Conservation (phyloP, 2,113 vertebrate genomes). For the Edolisoma coerulescens region DNA sequence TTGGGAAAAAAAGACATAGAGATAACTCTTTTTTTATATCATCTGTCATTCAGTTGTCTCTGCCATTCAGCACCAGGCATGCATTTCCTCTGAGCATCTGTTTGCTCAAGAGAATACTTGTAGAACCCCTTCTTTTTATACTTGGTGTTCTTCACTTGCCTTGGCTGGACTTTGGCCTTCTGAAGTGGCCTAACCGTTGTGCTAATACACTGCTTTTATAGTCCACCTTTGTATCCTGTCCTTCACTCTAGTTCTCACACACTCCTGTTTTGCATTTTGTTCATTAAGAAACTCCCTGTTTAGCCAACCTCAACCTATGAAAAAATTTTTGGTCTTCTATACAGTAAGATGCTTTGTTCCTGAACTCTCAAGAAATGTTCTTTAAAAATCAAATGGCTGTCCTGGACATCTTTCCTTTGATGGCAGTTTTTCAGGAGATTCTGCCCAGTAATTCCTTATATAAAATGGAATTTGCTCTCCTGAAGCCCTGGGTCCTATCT, state of each 20-base stretch:
- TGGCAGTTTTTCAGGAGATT: not conserved
- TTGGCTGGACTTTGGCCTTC: not conserved
- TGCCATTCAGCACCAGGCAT: not conserved
- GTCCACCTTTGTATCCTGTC: not conserved
- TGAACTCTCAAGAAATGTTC: not conserved
- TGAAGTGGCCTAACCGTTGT: not conserved
- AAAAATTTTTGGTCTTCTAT: not conserved
- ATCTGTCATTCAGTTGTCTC: not conserved
- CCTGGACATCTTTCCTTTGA: not conserved
- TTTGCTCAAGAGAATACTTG: not conserved
- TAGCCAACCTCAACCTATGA: not conserved
- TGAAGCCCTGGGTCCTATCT: not conserved
- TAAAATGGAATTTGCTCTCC: not conserved
- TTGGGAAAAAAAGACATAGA: not conserved
- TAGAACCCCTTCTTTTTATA: not conserved
- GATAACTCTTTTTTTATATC: not conserved
- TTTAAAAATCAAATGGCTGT: not conserved
- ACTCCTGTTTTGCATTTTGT: not conserved
- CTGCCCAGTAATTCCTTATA: not conserved
- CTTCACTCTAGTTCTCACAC: not conserved
- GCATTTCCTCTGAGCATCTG: not conserved
- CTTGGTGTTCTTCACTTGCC: not conserved
- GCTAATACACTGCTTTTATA: not conserved
- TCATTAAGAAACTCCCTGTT: not conserved
- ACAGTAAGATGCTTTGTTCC: not conserved